Percentiles rank a stretch among this genome's conserved stretches.
phyloP scores from a whole-genome alignment of 2,797 vertebrate species.

The Sternarchorhynchus goeldii region DNA sequence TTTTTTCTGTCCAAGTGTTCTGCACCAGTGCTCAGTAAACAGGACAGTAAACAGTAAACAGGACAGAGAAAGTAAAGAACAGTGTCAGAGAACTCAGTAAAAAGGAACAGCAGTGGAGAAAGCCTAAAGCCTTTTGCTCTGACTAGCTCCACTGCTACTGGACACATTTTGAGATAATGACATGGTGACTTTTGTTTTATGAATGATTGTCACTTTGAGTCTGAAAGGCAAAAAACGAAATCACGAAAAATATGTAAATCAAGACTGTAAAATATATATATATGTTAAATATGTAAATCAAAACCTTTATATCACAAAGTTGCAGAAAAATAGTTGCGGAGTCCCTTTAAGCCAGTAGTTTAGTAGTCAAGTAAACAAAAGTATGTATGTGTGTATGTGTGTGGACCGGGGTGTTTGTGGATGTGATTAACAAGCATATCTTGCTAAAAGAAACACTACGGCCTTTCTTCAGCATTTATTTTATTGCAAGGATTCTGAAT shows the following conservation, averaged over 20 bases:
- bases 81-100: neutral
- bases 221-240: slow-evolving; percentile 10
- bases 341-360: neutral
- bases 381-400: neutral
- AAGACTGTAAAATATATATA: neutral
- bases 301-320: neutral
- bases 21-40: neutral
- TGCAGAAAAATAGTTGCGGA: neutral
- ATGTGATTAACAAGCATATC: neutral
- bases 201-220: slow-evolving; percentile 3
- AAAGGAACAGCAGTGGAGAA: neutral
- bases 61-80: neutral
- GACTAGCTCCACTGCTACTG: neutral
- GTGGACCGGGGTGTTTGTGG: neutral
- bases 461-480: neutral
- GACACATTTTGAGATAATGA: slow-evolving; percentile 7
- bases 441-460: neutral
- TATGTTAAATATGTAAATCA: neutral
- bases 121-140: neutral
- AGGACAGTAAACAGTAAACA: neutral
- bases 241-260: neutral
- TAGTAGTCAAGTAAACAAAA: neutral
- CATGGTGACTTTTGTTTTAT: slow-evolving; percentile 8
- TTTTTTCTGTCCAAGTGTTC: no score
- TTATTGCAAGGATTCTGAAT: no score